Evolutionary conservation across 1,140 invertebrate genomes (phyloP), one percentile per base, ranked within the genome.

Genomic region (Neodiprion pinetum): DNA sequence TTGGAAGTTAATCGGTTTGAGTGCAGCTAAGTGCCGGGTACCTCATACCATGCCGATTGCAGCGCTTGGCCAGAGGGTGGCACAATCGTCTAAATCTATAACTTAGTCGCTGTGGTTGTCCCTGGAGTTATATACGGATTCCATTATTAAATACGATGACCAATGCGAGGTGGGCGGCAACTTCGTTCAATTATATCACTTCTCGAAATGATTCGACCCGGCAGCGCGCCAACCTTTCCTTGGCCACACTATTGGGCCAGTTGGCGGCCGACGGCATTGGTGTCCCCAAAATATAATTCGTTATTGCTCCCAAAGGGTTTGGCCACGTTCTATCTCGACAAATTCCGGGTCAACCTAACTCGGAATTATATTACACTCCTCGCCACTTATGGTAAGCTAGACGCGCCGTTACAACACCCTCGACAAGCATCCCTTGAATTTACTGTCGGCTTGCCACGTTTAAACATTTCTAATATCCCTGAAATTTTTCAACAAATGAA

Each of bases 101-200:
- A 47, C 67, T 69, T 69, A 21, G 17, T 7, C 40, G 12, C 21
- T 69, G 21, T 23, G 67, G 67, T 69, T 0, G 40, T 69, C 67
- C 40, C 17, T 5, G 67, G 40, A 69, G 67, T 21, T 69, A 69
- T 69, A 11, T 21, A 21, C 67, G 67, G 21, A 12, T 47, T 69
- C 12, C 40, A 69, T 23, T 69, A 69, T 69, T 69, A 69, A 69
- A 69, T 47, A 69, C 67, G 11, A 69, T 69, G 67, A 69, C 67
- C 21, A 23, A 69, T 69, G 40, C 40, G 17, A 47, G 21, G 67
- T 23, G 67, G 67, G 17, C 21, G 21, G 67, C 67, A 23, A 47
- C 40, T 69, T 23, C 7, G 21, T 69, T 69, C 21, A 69, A 69
- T 69, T 69, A 69, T 69, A 69, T 69, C 67, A 14, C 21, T 12